A percentile compares a stretch with the other conserved stretches of the same genome.
Evolutionary conservation across 37 sponge, comb jelly and placozoan genomes (phyloP).

Genomic region (Haliclona indistincta): DNA sequence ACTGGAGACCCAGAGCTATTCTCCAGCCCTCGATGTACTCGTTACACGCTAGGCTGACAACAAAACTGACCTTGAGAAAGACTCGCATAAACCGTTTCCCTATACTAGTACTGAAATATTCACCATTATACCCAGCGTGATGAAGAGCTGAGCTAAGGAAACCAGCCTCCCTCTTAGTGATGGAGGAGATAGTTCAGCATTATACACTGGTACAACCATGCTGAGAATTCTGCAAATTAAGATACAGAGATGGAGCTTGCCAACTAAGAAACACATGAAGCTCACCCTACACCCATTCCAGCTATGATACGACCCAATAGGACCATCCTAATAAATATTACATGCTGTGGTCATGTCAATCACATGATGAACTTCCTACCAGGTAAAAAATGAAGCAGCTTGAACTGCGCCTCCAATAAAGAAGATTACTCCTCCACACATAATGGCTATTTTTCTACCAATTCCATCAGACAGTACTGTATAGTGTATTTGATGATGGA

Average conservation of each 20-base stretch:
- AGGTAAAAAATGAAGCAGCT: slow-evolving; percentile 39
- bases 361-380: slow-evolving; percentile 26
- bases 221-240: slow-evolving; percentile 41
- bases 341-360: neutral
- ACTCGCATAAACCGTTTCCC: neutral
- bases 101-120: neutral
- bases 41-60: slow-evolving; percentile 25
- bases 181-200: slow-evolving; percentile 75
- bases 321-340: slow-evolving; percentile 74
- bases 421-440: slow-evolving; percentile 60
- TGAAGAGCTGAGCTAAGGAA: slow-evolving; percentile 73
- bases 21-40: slow-evolving; percentile 49
- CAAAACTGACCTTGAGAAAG: slow-evolving; percentile 55
- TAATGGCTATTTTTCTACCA: slow-evolving; percentile 62
- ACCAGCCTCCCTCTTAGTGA: slow-evolving; percentile 56
- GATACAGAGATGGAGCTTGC: neutral
- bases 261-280: neutral
- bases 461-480: slow-evolving; percentile 58
- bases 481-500: neutral
- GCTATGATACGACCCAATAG: slow-evolving; percentile 63
- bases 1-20: slow-evolving; percentile 61
- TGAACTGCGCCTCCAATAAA: slow-evolving; percentile 60
- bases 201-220: slow-evolving; percentile 77
- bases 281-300: slow-evolving; percentile 78
- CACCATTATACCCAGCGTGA: slow-evolving; percentile 80